Evolutionary conservation across 2,888 invertebrate genomes (phyloP).

Genomic region (Nemapogon koenigi): DNA sequence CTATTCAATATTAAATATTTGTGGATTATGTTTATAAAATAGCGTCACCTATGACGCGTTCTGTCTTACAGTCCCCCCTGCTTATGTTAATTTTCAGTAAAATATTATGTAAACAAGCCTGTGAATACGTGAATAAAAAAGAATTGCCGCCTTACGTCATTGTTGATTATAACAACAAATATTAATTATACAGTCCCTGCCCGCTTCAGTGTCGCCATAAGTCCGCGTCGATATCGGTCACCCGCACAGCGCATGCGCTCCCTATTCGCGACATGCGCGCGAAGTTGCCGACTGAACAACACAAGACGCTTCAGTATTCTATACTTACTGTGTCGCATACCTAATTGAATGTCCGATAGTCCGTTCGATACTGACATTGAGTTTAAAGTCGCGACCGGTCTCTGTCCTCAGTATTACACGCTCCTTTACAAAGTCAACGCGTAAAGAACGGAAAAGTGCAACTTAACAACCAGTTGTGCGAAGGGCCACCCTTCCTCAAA

Average conservation of each 20-base stretch:
- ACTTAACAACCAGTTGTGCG: no score
- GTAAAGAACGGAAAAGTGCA: no score
- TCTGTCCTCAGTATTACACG: slow-evolving; percentile 49
- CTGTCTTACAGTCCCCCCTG: no score
- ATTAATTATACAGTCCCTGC: not conserved
- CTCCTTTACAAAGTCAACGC: slow-evolving; percentile 41
- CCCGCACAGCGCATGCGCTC: slow-evolving; percentile 36
- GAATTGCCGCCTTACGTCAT: not conserved
- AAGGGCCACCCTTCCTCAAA: no score
- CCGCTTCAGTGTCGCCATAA: slow-evolving; percentile 3
- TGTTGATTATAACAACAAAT: no score
- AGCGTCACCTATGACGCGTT: no score
- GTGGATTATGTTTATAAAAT: no score
- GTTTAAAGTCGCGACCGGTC: slow-evolving; percentile 32
- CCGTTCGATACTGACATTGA: slow-evolving; percentile 61
- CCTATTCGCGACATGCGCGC: slow-evolving; percentile 11
- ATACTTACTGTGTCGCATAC: slow-evolving; percentile 48
- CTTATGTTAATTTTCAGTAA: no score
- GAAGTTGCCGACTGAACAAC: slow-evolving; percentile 37
- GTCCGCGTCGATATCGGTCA: slow-evolving; percentile 9
- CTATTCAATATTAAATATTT: no score
- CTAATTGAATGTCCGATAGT: slow-evolving; percentile 57
- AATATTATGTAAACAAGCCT: not conserved
- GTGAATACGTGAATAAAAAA: not conserved
- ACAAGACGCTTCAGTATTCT: slow-evolving; percentile 40